Conservation (phyloP, 2,888 invertebrate genomes). For the Nemotelus nigrinus region DNA sequence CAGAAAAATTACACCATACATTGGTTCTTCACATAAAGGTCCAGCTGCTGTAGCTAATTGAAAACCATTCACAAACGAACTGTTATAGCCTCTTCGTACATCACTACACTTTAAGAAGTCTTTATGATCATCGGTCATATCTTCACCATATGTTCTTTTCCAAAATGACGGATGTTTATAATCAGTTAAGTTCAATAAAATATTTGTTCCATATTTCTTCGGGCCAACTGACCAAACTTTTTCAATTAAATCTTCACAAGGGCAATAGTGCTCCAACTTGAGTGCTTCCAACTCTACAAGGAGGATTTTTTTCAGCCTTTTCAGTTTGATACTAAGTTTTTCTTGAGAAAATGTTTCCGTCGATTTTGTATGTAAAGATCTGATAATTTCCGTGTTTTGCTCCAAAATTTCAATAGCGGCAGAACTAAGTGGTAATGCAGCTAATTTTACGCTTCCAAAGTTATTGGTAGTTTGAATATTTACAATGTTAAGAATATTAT, state of each 20-base stretch:
- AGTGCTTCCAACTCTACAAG: conserved; percentile 70
- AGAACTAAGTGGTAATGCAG: conserved; percentile 80
- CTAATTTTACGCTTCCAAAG: conserved; percentile 75
- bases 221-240: conserved; percentile 95
- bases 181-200: conserved; percentile 82
- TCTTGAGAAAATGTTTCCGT: conserved; percentile 58
- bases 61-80: conserved; percentile 86
- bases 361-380: conserved; percentile 60
- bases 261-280: conserved; percentile 65
- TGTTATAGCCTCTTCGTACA: conserved; percentile 73
- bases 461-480: conserved; percentile 76
- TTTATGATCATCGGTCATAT: conserved; percentile 56
- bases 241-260: conserved; percentile 67
- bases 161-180: conserved; percentile 73
- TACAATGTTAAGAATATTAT: conserved; percentile 67
- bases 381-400: conserved; percentile 75
- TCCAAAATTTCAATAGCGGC: conserved; percentile 77
- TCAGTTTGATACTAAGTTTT: conserved; percentile 56
- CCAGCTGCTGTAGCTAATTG: conserved; percentile 88
- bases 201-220: conserved; percentile 86
- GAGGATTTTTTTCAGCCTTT: conserved; percentile 68
- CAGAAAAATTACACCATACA: conserved; percentile 93
- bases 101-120: conserved; percentile 59
- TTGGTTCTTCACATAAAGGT: conserved; percentile 95
- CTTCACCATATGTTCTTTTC: conserved; percentile 62